Conservation (phyloP, 1,140 invertebrate species). For the Atta cephalotes region DNA sequence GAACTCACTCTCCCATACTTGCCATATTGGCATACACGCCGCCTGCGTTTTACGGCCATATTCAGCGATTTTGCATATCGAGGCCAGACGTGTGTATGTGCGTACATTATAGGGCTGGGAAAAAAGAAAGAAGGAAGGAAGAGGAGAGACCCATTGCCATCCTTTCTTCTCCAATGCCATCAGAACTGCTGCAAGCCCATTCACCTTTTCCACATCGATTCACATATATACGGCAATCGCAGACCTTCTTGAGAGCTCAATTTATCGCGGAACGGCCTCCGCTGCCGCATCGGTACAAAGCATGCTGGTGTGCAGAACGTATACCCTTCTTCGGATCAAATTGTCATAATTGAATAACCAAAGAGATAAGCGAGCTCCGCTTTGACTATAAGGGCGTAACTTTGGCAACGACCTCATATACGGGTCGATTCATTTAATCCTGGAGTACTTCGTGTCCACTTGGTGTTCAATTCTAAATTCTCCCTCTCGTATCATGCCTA, state of each 20-base stretch:
- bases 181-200: slow-evolving; percentile 68
- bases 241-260: slow-evolving; percentile 75
- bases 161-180: slow-evolving; percentile 54
- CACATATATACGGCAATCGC: slow-evolving; percentile 69
- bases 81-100: slow-evolving; percentile 61
- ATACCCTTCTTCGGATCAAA: slow-evolving; percentile 53
- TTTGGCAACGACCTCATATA: slow-evolving; percentile 65
- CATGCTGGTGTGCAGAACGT: slow-evolving; percentile 55
- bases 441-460: slow-evolving; percentile 73
- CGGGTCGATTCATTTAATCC: slow-evolving; percentile 75
- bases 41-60: slow-evolving; percentile 85
- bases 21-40: slow-evolving; percentile 83
- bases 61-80: slow-evolving; percentile 85
- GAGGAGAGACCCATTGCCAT: slow-evolving; percentile 54
- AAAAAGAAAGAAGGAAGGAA: slow-evolving; percentile 22
- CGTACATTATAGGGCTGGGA: slow-evolving; percentile 61
- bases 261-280: slow-evolving; percentile 73
- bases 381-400: slow-evolving; percentile 66
- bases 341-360: slow-evolving; percentile 77
- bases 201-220: slow-evolving; percentile 72
- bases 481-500: slow-evolving; percentile 18
- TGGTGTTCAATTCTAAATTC: slow-evolving; percentile 56
- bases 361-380: slow-evolving; percentile 71
- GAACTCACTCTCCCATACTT: slow-evolving; percentile 75
- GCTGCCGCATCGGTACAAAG: slow-evolving; percentile 60